Base-by-base conservation (phyloP, 37 sponge, comb jelly and placozoan genomes). In the Tethya wilhelma region DNA sequence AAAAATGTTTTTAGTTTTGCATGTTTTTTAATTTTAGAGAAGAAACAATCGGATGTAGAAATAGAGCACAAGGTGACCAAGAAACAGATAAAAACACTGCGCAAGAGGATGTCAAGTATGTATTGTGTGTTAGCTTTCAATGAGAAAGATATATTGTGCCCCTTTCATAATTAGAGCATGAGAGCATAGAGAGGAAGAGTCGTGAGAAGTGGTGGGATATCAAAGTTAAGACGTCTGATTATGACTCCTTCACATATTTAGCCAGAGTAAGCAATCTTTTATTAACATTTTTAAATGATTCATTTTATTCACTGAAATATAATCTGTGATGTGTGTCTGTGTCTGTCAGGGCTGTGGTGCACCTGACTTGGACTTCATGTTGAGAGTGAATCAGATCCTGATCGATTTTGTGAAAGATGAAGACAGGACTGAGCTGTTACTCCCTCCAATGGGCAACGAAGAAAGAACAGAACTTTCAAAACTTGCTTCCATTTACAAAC, bases 401-500 rank as follows among this genome's bases (percentile, higher is more conserved):
- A 73, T 89, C 5, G 86, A 89, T 60, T 89, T 93, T 74, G 84
- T 93, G 32, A 66, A 46, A 25, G 94, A 93, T 64, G n/a, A 42
- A 0, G 53, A 59, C 43, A 73, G 62, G 6, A 84, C 75, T 9
- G 89, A 93, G 94, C 58, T 91, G 31, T 30, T 77, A 4, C 78
- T 91, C 4, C 91, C 91, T 45, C 91, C 91, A 12, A 91, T 91
- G 91, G 91, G 91, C 8, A 65, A 59, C 20, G 87, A 86, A 5
- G 91, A 91, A 32, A 68, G 91, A 43, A 67, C 75, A 36, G 91
- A 86, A 86, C 23, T 93, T 11, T 84, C 93, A 1, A 93, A 88
- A 49, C 67, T 93, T 38, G 93, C 93, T 29, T 89, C 90, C 19
- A 71, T 86, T 29, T 93, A 93, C 65, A 89, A 89, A 68, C 71